These are phyloP conservation scores for Campylorhamphus procurvoides DNA, from an alignment of 2,113 vertebrate species.

Conservation along the genomic window DNA sequence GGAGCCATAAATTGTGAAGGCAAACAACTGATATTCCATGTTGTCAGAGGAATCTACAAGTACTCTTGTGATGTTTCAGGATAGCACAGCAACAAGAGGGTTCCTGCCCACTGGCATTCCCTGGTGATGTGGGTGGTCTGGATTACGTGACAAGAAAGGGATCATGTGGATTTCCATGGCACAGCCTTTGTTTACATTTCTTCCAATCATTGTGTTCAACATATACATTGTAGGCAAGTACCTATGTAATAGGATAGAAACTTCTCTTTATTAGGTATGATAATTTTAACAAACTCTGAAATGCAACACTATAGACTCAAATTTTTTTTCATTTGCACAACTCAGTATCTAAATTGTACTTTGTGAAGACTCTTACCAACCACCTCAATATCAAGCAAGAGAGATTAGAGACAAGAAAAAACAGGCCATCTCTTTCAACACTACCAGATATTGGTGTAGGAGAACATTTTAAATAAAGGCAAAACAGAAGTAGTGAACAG, in stretches of 20 bases:
- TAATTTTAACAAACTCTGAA: not conserved
- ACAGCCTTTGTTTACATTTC: not conserved
- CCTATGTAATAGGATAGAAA: not conserved
- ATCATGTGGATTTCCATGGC: fast-evolving
- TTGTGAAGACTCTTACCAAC: not conserved
- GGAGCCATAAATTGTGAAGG: not conserved
- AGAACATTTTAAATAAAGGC: not conserved
- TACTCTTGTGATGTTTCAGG: not conserved
- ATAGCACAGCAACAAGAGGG: not conserved
- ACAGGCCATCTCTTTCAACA: not conserved
- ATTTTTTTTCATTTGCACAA: not conserved
- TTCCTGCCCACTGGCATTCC: not conserved
- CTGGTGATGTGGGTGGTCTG: not conserved
- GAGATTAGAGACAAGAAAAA: not conserved
- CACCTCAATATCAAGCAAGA: not conserved
- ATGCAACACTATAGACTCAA: not conserved
- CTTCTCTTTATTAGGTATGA: not conserved
- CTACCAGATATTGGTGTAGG: not conserved
- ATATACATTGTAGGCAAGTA: not conserved
- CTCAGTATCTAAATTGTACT: not conserved
- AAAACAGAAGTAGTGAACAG: not conserved
- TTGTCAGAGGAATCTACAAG: not conserved
- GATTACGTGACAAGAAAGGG: not conserved
- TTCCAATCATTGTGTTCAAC: not conserved
- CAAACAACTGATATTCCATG: not conserved